Percentiles rank a stretch among this genome's conserved stretches.
Conservation (phyloP, 2,888 invertebrate genomes). For the Rotaria magnacalcarata region DNA sequence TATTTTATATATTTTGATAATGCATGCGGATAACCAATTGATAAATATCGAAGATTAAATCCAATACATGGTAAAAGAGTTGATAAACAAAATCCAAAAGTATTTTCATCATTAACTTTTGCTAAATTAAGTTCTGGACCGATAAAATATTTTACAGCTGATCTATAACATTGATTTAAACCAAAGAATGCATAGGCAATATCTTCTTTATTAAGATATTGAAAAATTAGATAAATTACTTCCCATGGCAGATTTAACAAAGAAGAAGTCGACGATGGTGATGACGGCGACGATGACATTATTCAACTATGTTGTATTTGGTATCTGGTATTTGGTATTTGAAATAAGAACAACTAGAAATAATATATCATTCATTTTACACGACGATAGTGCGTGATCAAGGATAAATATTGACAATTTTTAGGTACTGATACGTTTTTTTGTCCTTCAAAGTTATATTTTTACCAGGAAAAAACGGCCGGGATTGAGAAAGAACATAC, state of each 20-base stretch:
- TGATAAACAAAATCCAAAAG: neutral
- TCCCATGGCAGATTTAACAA: neutral
- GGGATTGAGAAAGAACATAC: too few species aligned
- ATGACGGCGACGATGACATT: neutral
- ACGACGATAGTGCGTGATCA: too few species aligned
- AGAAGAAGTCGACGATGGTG: too few species aligned
- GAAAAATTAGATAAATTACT: neutral
- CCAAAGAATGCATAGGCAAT: neutral
- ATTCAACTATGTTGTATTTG: too few species aligned
- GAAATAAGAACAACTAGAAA: too few species aligned
- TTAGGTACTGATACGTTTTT: too few species aligned
- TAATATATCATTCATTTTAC: too few species aligned
- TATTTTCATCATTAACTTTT: neutral
- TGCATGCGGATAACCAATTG: neutral
- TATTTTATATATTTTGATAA: neutral
- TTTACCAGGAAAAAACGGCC: too few species aligned
- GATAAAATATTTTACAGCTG: neutral
- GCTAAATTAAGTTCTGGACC: neutral
- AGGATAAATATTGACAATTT: too few species aligned
- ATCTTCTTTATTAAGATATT: slow-evolving; percentile 16
- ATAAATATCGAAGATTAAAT: neutral
- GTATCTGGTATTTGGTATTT: too few species aligned
- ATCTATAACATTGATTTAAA: neutral
- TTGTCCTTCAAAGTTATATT: too few species aligned
- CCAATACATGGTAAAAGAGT: neutral